phyloP scores from a whole-genome alignment of 2,797 vertebrate species.

The Myotis vivesi region DNA sequence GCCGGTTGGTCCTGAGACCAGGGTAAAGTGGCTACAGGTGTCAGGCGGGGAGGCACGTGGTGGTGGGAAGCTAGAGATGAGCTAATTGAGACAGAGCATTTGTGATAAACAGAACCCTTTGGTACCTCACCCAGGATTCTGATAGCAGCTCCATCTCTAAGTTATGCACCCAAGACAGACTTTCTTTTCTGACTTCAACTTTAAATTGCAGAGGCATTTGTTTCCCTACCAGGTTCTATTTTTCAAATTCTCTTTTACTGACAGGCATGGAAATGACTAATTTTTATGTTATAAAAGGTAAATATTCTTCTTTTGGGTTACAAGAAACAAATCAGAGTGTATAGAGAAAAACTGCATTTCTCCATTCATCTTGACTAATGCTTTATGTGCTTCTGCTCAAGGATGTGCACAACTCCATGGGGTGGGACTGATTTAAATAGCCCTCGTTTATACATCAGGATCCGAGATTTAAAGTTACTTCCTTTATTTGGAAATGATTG shows the following conservation, averaged over 20 bases:
- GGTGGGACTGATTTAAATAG: not conserved
- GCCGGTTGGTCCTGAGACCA: not conserved
- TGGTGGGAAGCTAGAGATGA: not conserved
- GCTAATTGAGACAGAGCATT: slow-evolving; percentile 9
- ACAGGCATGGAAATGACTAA: not conserved
- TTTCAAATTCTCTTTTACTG: not conserved
- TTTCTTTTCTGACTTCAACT: not conserved
- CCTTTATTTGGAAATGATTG: not conserved
- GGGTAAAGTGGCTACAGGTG: not conserved
- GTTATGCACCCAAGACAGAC: not conserved
- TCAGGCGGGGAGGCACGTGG: not conserved
- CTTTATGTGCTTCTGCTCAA: not conserved
- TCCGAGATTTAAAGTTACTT: not conserved
- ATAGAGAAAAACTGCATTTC: not conserved
- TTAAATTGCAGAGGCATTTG: not conserved
- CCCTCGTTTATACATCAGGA: not conserved
- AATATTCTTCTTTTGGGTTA: not conserved
- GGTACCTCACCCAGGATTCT: not conserved
- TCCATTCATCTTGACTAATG: not conserved
- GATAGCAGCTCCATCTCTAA: not conserved
- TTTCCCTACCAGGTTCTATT: not conserved
- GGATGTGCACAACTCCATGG: not conserved
- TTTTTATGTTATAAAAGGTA: slow-evolving; percentile 24
- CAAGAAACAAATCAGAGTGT: not conserved
- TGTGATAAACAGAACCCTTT: not conserved